Conservation (phyloP, 2,888 invertebrate genomes). For the Aphelenchoides bicaudatus region DNA sequence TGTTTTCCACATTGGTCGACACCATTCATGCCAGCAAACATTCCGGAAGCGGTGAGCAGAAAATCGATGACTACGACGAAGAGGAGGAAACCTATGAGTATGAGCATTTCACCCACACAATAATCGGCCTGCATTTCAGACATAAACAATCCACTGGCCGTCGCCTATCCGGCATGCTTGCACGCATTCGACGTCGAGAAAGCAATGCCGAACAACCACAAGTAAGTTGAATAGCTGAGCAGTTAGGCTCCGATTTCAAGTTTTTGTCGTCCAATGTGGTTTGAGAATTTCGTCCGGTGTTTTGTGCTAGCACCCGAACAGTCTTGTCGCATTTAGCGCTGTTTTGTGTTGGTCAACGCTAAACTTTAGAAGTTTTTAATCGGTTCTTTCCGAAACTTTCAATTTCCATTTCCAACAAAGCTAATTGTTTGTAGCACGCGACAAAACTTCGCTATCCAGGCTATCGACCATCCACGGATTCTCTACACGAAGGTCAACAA, state of each 20-base stretch:
- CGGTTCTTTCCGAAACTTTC: background rate
- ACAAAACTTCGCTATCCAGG: background rate
- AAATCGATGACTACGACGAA: conserved; percentile 10
- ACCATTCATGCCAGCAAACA: conserved; percentile 59
- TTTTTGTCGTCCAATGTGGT: background rate
- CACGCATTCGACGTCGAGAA: conserved; percentile 39
- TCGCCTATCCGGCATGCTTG: conserved; percentile 54
- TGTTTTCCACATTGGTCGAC: conserved; percentile 58
- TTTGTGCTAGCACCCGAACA: too few species aligned
- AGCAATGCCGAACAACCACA: conserved; percentile 34
- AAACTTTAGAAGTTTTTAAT: too few species aligned
- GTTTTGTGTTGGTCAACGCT: too few species aligned
- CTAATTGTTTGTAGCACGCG: conserved; percentile 2
- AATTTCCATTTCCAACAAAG: background rate
- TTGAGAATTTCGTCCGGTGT: too few species aligned
- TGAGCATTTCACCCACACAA: too few species aligned
- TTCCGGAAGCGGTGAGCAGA: conserved; percentile 47
- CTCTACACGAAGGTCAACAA: conserved; percentile 1
- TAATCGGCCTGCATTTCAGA: conserved; percentile 28
- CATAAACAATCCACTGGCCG: conserved; percentile 36
- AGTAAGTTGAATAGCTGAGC: conserved; percentile 23
- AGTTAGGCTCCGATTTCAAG: too few species aligned
- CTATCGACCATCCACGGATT: background rate
- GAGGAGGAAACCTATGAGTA: too few species aligned
- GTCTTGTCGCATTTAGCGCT: too few species aligned